Conservation (phyloP, 2,888 invertebrate genomes). For the Pseudeuparius sepicola region DNA sequence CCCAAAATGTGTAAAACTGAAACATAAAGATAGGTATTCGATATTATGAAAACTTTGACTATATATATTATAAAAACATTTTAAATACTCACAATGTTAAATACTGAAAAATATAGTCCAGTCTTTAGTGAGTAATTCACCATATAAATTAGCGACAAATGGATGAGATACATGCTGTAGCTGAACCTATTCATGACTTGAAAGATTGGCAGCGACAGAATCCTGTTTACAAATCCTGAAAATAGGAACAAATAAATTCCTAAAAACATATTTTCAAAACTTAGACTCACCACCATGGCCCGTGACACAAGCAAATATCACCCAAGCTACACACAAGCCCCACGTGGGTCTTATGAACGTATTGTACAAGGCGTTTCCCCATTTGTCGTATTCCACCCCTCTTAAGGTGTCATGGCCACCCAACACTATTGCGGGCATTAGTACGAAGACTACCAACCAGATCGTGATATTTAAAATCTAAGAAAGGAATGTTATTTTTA, state of each 20-base stretch:
- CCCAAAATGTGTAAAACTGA: too few relatives aligned
- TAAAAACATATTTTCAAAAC: too few relatives aligned
- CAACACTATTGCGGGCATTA: conserved; percentile 20
- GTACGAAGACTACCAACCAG: conserved; percentile 18
- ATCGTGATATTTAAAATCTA: too few relatives aligned
- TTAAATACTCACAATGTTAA: conserved; percentile 30
- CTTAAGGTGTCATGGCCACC: conserved; percentile 21
- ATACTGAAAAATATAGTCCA: conserved; percentile 25
- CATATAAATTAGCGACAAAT: conserved; percentile 30
- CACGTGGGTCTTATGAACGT: too few relatives aligned
- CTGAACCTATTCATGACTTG: conserved; percentile 45
- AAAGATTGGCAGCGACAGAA: conserved; percentile 43
- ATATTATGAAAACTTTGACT: too few relatives aligned
- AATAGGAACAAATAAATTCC: too few relatives aligned
- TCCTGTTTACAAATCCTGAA: conserved; percentile 43
- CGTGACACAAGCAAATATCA: conserved; percentile 39
- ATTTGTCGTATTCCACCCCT: too few relatives aligned
- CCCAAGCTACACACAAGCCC: conserved; percentile 38
- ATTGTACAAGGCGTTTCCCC: too few relatives aligned
- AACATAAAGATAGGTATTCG: too few relatives aligned
- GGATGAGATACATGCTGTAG: conserved; percentile 46
- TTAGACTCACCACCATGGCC: conserved; percentile 42
- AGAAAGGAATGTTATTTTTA: too few relatives aligned
- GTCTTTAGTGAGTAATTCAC: conserved; percentile 22
- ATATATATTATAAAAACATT: too few relatives aligned